Conservation (phyloP, 2,888 invertebrate species). For the Sussaba pulchella region DNA sequence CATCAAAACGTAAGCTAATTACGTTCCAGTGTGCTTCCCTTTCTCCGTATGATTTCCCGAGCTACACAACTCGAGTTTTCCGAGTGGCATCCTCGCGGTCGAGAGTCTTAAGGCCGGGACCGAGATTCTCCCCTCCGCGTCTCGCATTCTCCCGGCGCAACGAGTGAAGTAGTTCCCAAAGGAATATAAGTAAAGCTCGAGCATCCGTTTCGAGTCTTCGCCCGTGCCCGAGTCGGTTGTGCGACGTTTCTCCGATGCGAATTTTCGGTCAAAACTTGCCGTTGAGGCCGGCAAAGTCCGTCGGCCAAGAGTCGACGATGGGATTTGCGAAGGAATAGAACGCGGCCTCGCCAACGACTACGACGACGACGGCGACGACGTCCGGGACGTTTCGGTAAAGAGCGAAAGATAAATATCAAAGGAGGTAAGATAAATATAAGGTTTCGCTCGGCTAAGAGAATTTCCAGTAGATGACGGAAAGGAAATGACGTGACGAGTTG, state of each 20-base stretch:
- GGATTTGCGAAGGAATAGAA: not conserved
- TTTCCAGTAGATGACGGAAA: constrained; percentile 4
- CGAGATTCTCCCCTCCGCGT: not conserved
- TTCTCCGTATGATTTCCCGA: too few relatives aligned
- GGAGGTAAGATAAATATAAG: constrained; percentile 17
- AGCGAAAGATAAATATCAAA: constrained; percentile 21
- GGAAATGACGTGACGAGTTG: not conserved
- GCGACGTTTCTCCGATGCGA: not conserved
- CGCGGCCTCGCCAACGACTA: constrained; percentile 1
- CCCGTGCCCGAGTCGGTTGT: not conserved
- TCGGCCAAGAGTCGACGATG: not conserved
- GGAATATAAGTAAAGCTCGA: not conserved
- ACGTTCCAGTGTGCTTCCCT: too few relatives aligned
- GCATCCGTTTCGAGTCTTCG: not conserved
- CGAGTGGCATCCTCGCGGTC: not conserved
- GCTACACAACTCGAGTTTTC: too few relatives aligned
- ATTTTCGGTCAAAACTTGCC: not conserved
- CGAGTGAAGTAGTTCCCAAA: not conserved
- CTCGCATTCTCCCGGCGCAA: not conserved
- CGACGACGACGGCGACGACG: not conserved
- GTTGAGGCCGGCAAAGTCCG: constrained; percentile 1
- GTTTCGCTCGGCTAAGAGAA: constrained; percentile 9
- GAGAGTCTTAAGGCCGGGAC: not conserved
- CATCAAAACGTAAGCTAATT: too few relatives aligned
- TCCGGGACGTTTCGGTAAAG: constrained; percentile 3